Base-by-base conservation (phyloP, 2,888 invertebrate genomes). In the Colletes collaris region DNA sequence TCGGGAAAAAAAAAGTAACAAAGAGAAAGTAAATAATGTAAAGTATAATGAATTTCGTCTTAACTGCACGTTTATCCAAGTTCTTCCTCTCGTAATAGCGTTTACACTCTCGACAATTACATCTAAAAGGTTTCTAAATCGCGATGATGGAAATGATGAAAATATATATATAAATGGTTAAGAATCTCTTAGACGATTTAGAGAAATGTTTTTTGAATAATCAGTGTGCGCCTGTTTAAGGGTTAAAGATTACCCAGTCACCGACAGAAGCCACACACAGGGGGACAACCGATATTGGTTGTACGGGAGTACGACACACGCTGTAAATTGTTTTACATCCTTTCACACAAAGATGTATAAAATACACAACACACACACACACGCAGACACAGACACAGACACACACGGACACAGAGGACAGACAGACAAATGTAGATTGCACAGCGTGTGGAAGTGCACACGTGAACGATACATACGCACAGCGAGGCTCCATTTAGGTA, bases 41-140 rank as follows among this genome's bases (percentile, higher is more conserved):
- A 53, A 63, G 35, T 40, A 53, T 27, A 35, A 27, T 7, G 19
- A 40, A 49, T 72, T 58, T 79, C 63, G 59, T 59, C 52, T 66
- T 65, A 52, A 73, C 60, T 69, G 78, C 78, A 69, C 78, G 78
- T 73, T 73, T 78, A 78, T 79, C 80, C 80, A 80, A 80, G 79
- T 74, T 80, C 80, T 80, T 80, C 80, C 79, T 73, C 78, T 78
- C 78, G 64, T 60, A 67, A 72, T 64, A 67, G 65, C 78, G 62
- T 72, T 77, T 58, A 73, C 71, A 44, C 68, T 46, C 53, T 64
- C 46, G 56, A 80, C 73, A 68, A 56, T 73, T 64, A 27, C 52
- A 59, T 59, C 76, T 49, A 71, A 19, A 59, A 65, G 35, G 44
- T 79, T 59, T 77, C 65, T 66, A 73, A 46, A 46, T 46, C 44